phyloP scores from a whole-genome alignment of 2,113 vertebrate species.

The Quiscalus mexicanus region DNA sequence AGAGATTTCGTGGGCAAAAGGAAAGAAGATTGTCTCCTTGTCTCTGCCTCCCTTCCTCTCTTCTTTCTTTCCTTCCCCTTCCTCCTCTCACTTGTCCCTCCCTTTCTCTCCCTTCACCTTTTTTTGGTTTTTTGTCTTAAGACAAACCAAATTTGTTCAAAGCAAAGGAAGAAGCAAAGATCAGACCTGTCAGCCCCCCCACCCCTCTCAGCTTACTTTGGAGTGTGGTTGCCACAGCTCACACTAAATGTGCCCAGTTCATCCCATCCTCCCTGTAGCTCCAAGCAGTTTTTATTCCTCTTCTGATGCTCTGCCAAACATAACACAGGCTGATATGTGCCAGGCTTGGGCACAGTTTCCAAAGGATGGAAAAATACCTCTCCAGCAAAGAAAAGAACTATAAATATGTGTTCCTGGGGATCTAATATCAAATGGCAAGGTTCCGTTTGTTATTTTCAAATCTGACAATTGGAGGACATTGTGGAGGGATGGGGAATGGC shows the following conservation, averaged over 20 bases:
- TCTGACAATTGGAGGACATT: neutral
- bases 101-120: neutral
- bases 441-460: slow-evolving; percentile 29
- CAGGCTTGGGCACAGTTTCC: neutral
- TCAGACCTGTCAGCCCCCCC: neutral
- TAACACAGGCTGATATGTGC: neutral
- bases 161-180: neutral
- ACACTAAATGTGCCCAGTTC: neutral
- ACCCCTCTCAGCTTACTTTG: neutral
- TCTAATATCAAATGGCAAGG: neutral
- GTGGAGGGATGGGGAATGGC: neutral
- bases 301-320: neutral
- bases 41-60: neutral
- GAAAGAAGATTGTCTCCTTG: neutral
- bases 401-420: slow-evolving; percentile 4
- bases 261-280: neutral
- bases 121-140: neutral
- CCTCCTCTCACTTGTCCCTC: neutral
- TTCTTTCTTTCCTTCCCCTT: neutral
- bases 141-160: neutral
- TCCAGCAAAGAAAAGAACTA: neutral
- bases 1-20: neutral
- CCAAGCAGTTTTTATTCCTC: neutral
- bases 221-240: neutral
- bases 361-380: neutral